Evolutionary conservation across 2,113 vertebrate species (phyloP).

Genomic region (Seriola quinqueradiata): DNA sequence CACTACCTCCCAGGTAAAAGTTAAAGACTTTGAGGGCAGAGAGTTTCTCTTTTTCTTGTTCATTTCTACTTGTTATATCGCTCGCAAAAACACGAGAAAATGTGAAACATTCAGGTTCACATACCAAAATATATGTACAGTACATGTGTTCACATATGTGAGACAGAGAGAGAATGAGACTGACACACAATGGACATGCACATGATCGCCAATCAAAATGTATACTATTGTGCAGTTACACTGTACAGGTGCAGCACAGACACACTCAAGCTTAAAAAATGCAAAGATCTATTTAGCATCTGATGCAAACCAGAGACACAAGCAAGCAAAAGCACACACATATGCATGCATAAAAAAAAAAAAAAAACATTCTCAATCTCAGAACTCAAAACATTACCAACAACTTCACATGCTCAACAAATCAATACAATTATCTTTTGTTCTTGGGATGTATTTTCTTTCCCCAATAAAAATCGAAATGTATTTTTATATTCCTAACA

Average conservation of each 20-base stretch:
- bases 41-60: background rate
- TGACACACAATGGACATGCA: too few species aligned
- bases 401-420: slow-evolving; percentile 65
- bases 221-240: background rate
- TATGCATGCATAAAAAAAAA: slow-evolving; percentile 9
- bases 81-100: background rate
- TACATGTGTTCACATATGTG: background rate
- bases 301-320: slow-evolving; percentile 31
- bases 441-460: slow-evolving; percentile 67
- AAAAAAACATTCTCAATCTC: slow-evolving; percentile 36
- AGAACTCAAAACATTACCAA: slow-evolving; percentile 61
- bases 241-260: background rate
- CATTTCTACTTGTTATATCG: background rate
- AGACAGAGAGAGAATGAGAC: too few species aligned
- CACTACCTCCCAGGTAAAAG: slow-evolving; percentile 13
- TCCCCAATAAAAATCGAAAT: slow-evolving; percentile 75
- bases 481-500: slow-evolving; percentile 76
- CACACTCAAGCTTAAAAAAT: slow-evolving; percentile 27
- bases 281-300: slow-evolving; percentile 35
- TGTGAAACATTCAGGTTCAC: background rate
- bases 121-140: background rate
- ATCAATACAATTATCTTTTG: slow-evolving; percentile 83
- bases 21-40: background rate
- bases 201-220: too few species aligned
- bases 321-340: slow-evolving; percentile 25